Percentiles rank a stretch among this genome's conserved stretches.
phyloP scores from a whole-genome alignment of 1,140 invertebrate genomes.

The Pteromalus puparum region DNA sequence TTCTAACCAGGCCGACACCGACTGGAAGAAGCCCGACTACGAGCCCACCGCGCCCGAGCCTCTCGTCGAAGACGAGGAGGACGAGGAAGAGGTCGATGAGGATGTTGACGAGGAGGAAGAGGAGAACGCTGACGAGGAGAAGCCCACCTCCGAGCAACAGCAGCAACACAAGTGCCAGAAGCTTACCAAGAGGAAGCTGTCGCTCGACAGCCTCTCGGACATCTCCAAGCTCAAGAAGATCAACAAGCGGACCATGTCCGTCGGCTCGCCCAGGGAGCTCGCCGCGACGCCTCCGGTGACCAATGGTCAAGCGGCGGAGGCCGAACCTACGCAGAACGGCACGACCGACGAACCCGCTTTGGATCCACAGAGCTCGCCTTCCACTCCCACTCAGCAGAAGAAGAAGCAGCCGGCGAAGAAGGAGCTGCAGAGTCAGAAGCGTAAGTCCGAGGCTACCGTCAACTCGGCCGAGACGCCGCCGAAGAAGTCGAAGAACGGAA shows the following conservation, averaged over 20 bases:
- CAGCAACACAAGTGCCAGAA: conserved; percentile 76
- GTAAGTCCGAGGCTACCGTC: conserved; percentile 6
- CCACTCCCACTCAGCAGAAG: conserved; percentile 43
- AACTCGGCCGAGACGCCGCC: not conserved
- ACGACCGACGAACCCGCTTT: not conserved
- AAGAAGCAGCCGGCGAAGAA: conserved; percentile 67
- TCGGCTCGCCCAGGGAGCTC: conserved; percentile 60
- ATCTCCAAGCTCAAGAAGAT: conserved; percentile 67
- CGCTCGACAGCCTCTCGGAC: conserved; percentile 68
- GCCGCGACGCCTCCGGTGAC: not conserved
- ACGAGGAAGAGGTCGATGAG: conserved; percentile 46
- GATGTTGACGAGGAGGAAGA: conserved; percentile 40
- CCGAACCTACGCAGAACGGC: not conserved
- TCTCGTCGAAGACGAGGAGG: conserved; percentile 59
- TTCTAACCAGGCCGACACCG: conserved; percentile 13
- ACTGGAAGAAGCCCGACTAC: conserved; percentile 70
- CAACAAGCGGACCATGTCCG: conserved; percentile 68
- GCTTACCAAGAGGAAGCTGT: conserved; percentile 70
- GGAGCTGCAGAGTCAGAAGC: conserved; percentile 50
- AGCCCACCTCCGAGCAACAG: not conserved
- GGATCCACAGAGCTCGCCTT: not conserved
- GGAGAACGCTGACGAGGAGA: not conserved
- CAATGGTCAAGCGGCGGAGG: conserved; percentile 15
- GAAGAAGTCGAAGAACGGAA: conserved; percentile 55
- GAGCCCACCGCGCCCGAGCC: conserved; percentile 64